Percentiles rank a stretch among this genome's conserved stretches.
Conservation (phyloP, 2,888 invertebrate species). For the Hirtodrosophila duncani region DNA sequence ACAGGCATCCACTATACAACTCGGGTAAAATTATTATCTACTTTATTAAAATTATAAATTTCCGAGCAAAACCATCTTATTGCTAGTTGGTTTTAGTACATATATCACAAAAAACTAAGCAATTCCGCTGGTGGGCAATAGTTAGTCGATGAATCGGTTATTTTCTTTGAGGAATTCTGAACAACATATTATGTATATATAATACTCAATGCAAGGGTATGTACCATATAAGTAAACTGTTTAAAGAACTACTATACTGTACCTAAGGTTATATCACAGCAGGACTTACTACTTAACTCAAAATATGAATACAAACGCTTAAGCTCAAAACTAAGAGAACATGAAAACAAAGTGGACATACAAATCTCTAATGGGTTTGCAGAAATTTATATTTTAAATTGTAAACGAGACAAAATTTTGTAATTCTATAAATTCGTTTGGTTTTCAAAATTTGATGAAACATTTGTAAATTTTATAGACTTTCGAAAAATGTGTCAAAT, state of each 20-base stretch:
- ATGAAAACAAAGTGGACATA: slow-evolving; percentile 8
- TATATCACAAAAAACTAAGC: no score
- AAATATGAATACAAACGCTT: slow-evolving; percentile 9
- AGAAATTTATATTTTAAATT: slow-evolving; percentile 72
- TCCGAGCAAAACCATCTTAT: no score
- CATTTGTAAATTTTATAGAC: slow-evolving; percentile 33
- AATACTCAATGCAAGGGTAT: no score
- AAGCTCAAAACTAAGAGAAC: slow-evolving; percentile 11
- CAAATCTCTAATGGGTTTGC: slow-evolving; percentile 65
- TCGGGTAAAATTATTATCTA: no score
- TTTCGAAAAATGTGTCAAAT: slow-evolving; percentile 35
- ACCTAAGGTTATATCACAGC: slow-evolving; percentile 51
- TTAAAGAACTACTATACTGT: slow-evolving; percentile 49
- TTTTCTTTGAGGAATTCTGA: no score
- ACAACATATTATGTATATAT: no score
- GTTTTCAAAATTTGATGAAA: slow-evolving; percentile 45
- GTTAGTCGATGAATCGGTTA: no score
- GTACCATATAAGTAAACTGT: no score
- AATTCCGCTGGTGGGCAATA: no score
- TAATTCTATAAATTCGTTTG: slow-evolving; percentile 1
- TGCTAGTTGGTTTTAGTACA: no score
- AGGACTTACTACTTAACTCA: slow-evolving; percentile 12
- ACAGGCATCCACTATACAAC: no score
- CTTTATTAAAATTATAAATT: no score
- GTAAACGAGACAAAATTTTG: slow-evolving; percentile 25